Evolutionary conservation across 2,113 vertebrate species (phyloP).

Genomic region (Sisor rabdophorus): DNA sequence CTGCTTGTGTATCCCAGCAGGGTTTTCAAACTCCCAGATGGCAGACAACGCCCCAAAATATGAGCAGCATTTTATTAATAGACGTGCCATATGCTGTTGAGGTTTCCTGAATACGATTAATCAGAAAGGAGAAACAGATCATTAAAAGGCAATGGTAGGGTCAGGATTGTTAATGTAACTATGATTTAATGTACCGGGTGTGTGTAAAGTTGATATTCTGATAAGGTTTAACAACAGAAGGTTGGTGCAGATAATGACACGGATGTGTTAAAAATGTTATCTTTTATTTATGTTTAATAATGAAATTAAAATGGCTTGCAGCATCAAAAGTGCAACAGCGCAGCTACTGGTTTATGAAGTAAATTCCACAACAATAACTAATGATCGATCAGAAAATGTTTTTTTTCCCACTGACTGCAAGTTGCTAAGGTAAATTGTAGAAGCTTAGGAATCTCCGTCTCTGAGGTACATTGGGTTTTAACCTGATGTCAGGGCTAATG

Average conservation of each 20-base stretch:
- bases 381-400: neutral
- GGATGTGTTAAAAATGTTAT: too few species aligned
- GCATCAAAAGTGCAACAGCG: too few species aligned
- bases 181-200: neutral
- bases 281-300: too few species aligned
- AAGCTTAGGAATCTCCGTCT: too few species aligned
- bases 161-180: neutral
- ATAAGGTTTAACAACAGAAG: too few species aligned
- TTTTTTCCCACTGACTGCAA: too few species aligned
- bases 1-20: constrained; percentile 19
- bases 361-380: neutral
- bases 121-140: neutral
- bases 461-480: too few species aligned
- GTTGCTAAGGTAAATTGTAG: too few species aligned
- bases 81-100: constrained; percentile 41
- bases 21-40: constrained; percentile 37
- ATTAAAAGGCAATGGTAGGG: neutral
- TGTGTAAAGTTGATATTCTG: neutral
- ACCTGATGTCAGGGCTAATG: too few species aligned
- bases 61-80: constrained; percentile 52
- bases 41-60: constrained; percentile 48
- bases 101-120: constrained; percentile 8
- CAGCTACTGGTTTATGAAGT: neutral
- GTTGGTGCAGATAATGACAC: too few species aligned
- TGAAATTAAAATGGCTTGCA: too few species aligned